Evolutionary conservation across 2,113 vertebrate genomes (phyloP).

Genomic region (Bungarus multicinctus): DNA sequence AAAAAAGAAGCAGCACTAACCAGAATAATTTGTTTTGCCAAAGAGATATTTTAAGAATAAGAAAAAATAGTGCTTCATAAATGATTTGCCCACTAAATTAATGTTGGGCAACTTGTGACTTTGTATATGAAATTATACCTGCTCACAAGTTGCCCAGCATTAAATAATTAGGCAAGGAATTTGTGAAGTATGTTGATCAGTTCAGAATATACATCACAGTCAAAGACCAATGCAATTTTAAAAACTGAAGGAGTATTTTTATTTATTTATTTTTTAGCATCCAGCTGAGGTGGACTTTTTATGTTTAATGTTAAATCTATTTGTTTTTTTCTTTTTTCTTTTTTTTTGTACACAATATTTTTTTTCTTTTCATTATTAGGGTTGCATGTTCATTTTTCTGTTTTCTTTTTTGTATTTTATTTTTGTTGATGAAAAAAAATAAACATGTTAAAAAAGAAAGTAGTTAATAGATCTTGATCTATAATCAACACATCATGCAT

Average conservation of each 20-base stretch:
- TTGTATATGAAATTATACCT: background rate
- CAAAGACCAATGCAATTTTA: background rate
- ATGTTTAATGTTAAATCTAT: background rate
- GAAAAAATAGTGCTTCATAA: background rate
- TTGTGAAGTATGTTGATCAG: background rate
- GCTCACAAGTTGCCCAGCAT: background rate
- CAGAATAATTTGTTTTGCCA: background rate
- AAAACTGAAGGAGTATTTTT: background rate
- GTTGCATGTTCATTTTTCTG: background rate
- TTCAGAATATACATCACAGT: background rate
- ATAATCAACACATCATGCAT: background rate
- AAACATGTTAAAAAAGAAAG: background rate
- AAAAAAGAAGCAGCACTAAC: background rate
- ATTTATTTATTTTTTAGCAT: background rate
- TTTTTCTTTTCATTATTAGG: background rate
- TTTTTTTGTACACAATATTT: background rate
- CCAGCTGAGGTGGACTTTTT: background rate
- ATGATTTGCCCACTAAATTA: background rate
- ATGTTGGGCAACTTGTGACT: background rate
- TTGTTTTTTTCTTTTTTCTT: background rate
- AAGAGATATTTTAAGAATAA: background rate
- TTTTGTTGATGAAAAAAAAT: background rate
- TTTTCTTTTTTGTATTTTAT: background rate
- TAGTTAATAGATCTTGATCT: background rate
- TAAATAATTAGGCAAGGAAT: background rate